A percentile compares a stretch with the other conserved stretches of the same genome.
These are phyloP conservation scores for Danio jaintianensis DNA, from an alignment of 2,797 vertebrate species.

Conservation along the genomic window DNA sequence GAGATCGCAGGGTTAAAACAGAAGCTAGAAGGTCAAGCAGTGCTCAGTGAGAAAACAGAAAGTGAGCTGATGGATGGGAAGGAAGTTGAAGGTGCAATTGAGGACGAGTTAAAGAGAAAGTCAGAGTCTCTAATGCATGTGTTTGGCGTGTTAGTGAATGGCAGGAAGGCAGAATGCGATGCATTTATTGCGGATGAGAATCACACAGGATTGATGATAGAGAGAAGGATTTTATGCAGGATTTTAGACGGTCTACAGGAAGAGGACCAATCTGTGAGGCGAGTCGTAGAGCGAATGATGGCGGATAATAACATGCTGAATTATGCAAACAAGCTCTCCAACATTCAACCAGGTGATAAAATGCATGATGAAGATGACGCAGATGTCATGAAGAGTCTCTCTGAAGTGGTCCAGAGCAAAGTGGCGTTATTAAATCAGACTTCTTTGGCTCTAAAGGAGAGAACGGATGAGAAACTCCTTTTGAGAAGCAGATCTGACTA, in stretches of 20 bases:
- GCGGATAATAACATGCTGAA: conserved; percentile 73
- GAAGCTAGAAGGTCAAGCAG: conserved; percentile 61
- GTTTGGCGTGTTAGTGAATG: conserved; percentile 71
- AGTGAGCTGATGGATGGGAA: conserved; percentile 53
- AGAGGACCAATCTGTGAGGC: conserved; percentile 43
- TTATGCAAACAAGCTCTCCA: conserved; percentile 56
- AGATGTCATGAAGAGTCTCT: conserved; percentile 69
- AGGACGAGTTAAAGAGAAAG: conserved; percentile 76
- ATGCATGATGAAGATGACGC: conserved; percentile 69
- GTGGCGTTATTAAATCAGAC: conserved; percentile 67
- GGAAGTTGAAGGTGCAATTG: conserved; percentile 61
- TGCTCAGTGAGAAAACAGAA: conserved; percentile 46
- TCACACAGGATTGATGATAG: conserved; percentile 66
- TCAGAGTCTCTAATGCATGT: conserved; percentile 74
- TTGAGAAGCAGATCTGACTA: conserved; percentile 64
- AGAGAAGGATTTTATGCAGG: conserved; percentile 77
- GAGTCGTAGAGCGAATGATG: conserved; percentile 67
- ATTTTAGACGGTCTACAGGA: conserved; percentile 63
- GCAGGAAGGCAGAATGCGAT: conserved; percentile 66
- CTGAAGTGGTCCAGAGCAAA: conserved; percentile 69
- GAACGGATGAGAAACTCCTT: conserved; percentile 65
- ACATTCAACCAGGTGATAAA: conserved; percentile 28
- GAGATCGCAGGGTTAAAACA: conserved; percentile 66
- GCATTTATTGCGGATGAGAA: conserved; percentile 61
- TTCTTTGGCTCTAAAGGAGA: conserved; percentile 63